These are phyloP conservation scores for Acromyrmex heyeri DNA, from an alignment of 1,140 invertebrate genomes.

Conservation along the genomic window DNA sequence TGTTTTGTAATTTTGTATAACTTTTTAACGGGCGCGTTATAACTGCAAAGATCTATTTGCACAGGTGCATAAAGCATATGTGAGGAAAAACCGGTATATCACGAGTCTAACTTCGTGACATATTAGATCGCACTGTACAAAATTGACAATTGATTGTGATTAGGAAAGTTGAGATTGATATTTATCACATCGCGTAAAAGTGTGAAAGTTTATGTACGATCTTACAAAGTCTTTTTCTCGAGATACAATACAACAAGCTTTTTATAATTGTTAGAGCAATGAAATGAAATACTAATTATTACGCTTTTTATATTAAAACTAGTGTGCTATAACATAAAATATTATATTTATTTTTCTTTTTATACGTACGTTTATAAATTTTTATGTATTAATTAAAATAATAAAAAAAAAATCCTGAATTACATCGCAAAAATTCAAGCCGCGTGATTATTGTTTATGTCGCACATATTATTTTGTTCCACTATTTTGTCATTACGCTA, in stretches of 20 bases:
- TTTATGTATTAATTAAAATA: not conserved
- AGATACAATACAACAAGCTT: not conserved
- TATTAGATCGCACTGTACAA: not conserved
- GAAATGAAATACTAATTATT: not conserved
- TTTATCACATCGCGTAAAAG: not conserved
- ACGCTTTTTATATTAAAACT: not conserved
- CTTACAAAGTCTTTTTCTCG: not conserved
- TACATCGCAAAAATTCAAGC: not conserved
- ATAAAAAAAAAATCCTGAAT: not conserved
- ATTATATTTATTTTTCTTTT: not conserved
- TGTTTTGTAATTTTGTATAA: not conserved
- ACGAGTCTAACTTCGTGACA: not conserved
- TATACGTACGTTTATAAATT: not conserved
- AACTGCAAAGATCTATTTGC: not conserved
- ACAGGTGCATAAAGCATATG: too few species aligned
- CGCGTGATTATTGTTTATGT: not conserved
- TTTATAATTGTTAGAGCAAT: not conserved
- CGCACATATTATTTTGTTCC: conserved; percentile 9
- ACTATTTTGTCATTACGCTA: conserved; percentile 3
- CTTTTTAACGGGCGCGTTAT: not conserved
- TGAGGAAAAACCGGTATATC: not conserved
- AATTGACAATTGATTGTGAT: not conserved
- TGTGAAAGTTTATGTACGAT: not conserved
- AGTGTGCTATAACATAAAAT: not conserved
- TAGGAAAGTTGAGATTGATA: conserved; percentile 1